A percentile compares a stretch with the other conserved stretches of the same genome.
Conservation (phyloP, 2,797 vertebrate genomes). For the Sciurus vulgaris region DNA sequence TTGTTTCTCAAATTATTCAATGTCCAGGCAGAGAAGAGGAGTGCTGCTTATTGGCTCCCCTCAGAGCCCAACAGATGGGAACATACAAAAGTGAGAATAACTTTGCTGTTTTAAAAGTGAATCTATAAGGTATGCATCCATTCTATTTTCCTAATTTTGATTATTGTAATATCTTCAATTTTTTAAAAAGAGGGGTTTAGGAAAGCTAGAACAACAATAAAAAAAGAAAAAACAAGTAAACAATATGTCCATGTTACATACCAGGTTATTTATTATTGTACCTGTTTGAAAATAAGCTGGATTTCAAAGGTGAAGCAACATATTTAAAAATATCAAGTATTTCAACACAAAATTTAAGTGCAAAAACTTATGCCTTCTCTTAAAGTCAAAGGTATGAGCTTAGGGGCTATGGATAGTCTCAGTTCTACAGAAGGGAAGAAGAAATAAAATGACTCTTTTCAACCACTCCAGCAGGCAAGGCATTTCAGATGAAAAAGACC, state of each 20-base stretch:
- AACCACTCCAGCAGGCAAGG: constrained; percentile 53
- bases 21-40: constrained; percentile 45
- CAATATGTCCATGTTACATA: not conserved
- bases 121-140: constrained; percentile 19
- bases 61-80: constrained; percentile 70
- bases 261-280: constrained; percentile 5
- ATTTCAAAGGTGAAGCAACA: constrained; percentile 36
- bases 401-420: not conserved
- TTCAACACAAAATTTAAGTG: constrained; percentile 32
- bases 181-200: not conserved
- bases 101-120: constrained; percentile 43
- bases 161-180: not conserved
- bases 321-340: not conserved
- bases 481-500: constrained; percentile 58
- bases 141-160: constrained; percentile 44
- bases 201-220: constrained; percentile 26
- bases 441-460: constrained; percentile 26
- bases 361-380: not conserved
- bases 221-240: not conserved
- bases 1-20: constrained; percentile 72
- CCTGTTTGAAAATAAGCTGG: constrained; percentile 16
- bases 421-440: constrained; percentile 5
- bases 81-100: constrained; percentile 49
- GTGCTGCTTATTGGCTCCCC: constrained; percentile 64
- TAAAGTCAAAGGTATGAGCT: constrained; percentile 18